Percentiles rank a stretch among this genome's conserved stretches.
These are phyloP conservation scores for Zaprionus gabonicus DNA, from an alignment of 1,140 invertebrate genomes.

Conservation along the genomic window DNA sequence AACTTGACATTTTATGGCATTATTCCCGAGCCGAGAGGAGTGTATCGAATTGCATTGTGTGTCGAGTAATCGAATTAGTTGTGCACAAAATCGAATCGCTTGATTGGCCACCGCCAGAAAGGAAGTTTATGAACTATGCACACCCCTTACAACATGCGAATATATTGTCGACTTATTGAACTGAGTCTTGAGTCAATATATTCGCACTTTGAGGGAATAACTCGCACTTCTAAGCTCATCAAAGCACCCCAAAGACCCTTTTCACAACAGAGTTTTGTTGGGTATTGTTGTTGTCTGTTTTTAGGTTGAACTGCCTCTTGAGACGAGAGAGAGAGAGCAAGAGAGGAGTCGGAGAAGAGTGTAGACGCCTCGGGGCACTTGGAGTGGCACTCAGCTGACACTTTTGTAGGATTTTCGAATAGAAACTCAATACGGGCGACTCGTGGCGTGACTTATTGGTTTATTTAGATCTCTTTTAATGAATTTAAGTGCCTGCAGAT, in stretches of 20 bases:
- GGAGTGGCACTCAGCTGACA: constrained; percentile 80
- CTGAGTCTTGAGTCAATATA: constrained; percentile 1
- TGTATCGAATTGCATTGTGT: constrained; percentile 19
- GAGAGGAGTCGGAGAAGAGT: background rate
- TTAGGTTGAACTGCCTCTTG: constrained; percentile 36
- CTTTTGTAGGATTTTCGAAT: constrained; percentile 72
- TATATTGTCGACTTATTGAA: background rate
- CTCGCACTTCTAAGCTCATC: constrained; percentile 40
- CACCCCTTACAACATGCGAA: background rate
- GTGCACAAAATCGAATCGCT: constrained; percentile 8
- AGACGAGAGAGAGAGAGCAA: background rate
- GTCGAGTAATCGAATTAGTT: constrained; percentile 50
- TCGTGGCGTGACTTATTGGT: constrained; percentile 81
- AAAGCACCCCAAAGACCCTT: constrained; percentile 33
- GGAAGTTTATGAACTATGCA: background rate
- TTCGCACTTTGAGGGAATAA: constrained; percentile 25
- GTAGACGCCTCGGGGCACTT: constrained; percentile 18
- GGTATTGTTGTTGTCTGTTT: constrained; percentile 28
- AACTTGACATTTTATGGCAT: constrained; percentile 75
- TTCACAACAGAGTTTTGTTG: constrained; percentile 24
- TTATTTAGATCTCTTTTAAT: constrained; percentile 82
- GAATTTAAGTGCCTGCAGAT: constrained; percentile 74
- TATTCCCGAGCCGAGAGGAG: constrained; percentile 12
- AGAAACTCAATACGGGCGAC: constrained; percentile 75
- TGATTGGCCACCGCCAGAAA: background rate